A percentile compares a stretch with the other conserved stretches of the same genome.
Evolutionary conservation across 2,113 vertebrate species (phyloP).

Genomic region (Chelonoidis abingdonii): DNA sequence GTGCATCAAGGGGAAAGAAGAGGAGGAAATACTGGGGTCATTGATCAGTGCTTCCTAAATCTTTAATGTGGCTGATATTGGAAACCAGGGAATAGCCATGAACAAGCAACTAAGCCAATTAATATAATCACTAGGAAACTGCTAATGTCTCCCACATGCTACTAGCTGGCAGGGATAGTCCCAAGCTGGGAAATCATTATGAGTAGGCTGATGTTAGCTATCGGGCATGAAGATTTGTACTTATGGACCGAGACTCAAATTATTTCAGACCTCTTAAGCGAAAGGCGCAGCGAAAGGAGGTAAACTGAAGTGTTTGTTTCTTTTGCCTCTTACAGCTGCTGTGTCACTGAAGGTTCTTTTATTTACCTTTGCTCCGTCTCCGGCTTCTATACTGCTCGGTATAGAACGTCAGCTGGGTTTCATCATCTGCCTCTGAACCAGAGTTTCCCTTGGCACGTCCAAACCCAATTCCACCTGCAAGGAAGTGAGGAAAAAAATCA

Average conservation of each 20-base stretch:
- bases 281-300: fast-evolving
- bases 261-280: fast-evolving
- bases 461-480: slow-evolving; percentile 85
- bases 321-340: fast-evolving
- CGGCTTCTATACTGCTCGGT: slow-evolving; percentile 93
- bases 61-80: neutral
- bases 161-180: neutral
- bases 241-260: neutral
- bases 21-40: neutral
- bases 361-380: slow-evolving; percentile 91
- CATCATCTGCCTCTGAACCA: slow-evolving; percentile 92
- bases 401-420: slow-evolving; percentile 94
- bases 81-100: neutral
- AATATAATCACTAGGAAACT: neutral
- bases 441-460: slow-evolving; percentile 90
- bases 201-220: neutral
- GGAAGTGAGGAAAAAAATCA: slow-evolving; percentile 33
- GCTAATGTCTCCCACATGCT: fast-evolving
- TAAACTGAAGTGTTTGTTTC: fast-evolving
- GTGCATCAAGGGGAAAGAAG: neutral
- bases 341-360: fast-evolving
- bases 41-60: neutral
- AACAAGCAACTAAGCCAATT: neutral
- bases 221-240: neutral
- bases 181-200: neutral